These are phyloP conservation scores for Dryocosmus kuriphilus DNA, from an alignment of 2,888 invertebrate genomes.

Conservation along the genomic window DNA sequence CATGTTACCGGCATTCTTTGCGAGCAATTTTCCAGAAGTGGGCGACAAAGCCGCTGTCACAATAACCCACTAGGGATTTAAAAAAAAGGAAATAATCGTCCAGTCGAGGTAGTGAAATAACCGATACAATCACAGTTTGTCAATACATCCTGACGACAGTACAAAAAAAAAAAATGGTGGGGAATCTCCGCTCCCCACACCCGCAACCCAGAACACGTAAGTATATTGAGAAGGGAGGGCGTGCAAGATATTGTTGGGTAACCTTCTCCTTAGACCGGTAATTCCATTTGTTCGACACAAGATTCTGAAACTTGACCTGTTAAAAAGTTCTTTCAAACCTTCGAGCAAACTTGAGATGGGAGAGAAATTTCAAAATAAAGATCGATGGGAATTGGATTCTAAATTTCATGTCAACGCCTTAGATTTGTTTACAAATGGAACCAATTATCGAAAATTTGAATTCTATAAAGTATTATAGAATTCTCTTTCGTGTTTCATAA, in stretches of 20 bases:
- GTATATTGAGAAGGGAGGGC: slow-evolving; percentile 46
- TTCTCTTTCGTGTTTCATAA: no score
- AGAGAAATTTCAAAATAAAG: slow-evolving; percentile 31
- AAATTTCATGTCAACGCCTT: slow-evolving; percentile 30
- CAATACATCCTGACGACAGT: slow-evolving; percentile 59
- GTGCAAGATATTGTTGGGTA: slow-evolving; percentile 53
- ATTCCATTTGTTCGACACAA: slow-evolving; percentile 73
- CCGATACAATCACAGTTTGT: slow-evolving; percentile 72
- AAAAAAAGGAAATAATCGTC: slow-evolving; percentile 63
- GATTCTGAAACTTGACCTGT: slow-evolving; percentile 74
- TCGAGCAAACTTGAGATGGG: slow-evolving; percentile 42
- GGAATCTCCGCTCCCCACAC: neutral
- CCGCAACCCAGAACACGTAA: slow-evolving; percentile 34
- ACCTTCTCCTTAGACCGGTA: slow-evolving; percentile 61
- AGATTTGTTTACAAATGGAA: neutral
- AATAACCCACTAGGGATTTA: slow-evolving; percentile 62
- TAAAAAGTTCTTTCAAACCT: slow-evolving; percentile 71
- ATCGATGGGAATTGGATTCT: slow-evolving; percentile 29
- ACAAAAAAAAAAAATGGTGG: slow-evolving; percentile 31
- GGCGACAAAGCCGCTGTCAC: slow-evolving; percentile 72
- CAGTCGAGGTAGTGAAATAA: slow-evolving; percentile 66
- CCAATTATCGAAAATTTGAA: neutral
- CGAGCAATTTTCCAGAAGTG: slow-evolving; percentile 72
- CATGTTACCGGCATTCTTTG: slow-evolving; percentile 63
- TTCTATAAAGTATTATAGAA: neutral